A percentile compares a stretch with the other conserved stretches of the same genome.
Conservation (phyloP, 2,888 invertebrate genomes). For the Tiliacea aurago region DNA sequence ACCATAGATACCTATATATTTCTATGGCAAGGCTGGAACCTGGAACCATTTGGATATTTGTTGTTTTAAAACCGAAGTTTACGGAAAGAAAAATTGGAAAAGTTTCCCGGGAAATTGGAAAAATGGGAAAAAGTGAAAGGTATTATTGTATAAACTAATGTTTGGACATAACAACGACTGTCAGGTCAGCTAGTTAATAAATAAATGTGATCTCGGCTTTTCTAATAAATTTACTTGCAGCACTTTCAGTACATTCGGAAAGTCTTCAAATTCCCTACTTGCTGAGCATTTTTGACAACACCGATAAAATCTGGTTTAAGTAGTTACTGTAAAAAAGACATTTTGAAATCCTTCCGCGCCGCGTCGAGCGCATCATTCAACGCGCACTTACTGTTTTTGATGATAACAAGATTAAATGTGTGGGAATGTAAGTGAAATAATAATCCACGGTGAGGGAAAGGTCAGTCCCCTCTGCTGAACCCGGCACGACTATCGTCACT, state of each 20-base stretch:
- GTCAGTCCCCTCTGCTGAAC: conserved; percentile 77
- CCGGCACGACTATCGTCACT: conserved; percentile 60
- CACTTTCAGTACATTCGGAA: background rate
- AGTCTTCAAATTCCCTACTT: too few species aligned
- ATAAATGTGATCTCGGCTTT: background rate
- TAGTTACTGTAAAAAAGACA: conserved; percentile 12
- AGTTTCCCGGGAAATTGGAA: background rate
- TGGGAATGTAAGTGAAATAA: conserved; percentile 82
- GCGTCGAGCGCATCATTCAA: conserved; percentile 32
- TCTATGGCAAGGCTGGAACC: too few species aligned
- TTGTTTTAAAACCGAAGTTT: background rate
- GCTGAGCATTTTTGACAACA: background rate
- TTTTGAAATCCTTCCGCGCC: conserved; percentile 28
- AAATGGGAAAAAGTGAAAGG: background rate
- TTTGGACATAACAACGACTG: background rate
- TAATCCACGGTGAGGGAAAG: conserved; percentile 77
- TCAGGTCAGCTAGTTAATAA: background rate
- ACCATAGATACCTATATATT: too few species aligned
- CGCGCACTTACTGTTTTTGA: conserved; percentile 55
- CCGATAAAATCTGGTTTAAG: background rate
- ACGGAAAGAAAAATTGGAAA: background rate
- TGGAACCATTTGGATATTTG: background rate
- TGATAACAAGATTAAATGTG: conserved; percentile 70
- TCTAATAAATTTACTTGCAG: background rate
- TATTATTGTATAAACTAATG: background rate